phyloP scores from a whole-genome alignment of 2,888 invertebrate genomes.

The Argyresthia albistria region DNA sequence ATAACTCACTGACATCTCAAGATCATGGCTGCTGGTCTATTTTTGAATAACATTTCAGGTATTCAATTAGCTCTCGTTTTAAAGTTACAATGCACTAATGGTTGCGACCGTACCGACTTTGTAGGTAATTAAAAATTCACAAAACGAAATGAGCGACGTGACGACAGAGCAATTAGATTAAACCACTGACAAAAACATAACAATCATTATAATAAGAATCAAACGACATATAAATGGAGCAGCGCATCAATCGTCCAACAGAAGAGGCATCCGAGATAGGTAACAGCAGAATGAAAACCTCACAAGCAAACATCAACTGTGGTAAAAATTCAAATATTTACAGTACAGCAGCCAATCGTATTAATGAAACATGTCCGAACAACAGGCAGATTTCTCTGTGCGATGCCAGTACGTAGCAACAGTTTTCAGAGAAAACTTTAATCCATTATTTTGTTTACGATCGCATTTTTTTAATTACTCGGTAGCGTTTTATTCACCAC shows the following conservation, averaged over 20 bases:
- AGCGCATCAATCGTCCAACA: background rate
- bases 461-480: too few species aligned
- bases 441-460: too few species aligned
- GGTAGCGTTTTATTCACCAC: background rate
- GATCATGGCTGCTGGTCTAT: too few species aligned
- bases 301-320: constrained; percentile 3
- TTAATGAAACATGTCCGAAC: constrained; percentile 2
- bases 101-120: background rate
- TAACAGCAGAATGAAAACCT: constrained; percentile 1
- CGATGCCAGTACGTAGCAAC: background rate
- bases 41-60: too few species aligned
- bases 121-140: background rate
- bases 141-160: background rate
- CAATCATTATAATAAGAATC: background rate
- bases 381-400: constrained; percentile 4
- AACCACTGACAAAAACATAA: background rate
- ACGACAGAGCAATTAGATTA: background rate
- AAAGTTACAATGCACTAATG: background rate
- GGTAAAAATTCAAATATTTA: constrained; percentile 6
- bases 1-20: too few species aligned
- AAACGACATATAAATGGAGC: background rate
- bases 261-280: background rate
- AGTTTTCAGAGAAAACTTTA: too few species aligned
- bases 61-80: background rate
- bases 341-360: constrained; percentile 2